Base-by-base conservation (phyloP, 2,113 vertebrate genomes). In the Calyptomena viridis region DNA sequence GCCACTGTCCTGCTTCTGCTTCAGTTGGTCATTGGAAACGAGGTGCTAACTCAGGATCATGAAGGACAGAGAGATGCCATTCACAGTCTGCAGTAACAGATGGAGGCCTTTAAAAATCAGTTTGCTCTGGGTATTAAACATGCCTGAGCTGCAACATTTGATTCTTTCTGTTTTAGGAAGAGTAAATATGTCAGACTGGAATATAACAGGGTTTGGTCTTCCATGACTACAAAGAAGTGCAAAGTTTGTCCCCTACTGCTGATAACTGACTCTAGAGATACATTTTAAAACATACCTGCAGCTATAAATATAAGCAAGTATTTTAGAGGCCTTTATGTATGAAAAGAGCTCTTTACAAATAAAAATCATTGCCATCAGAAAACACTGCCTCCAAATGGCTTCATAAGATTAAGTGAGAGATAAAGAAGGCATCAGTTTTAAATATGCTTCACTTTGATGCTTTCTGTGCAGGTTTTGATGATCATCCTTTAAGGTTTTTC, bases 91-190 rank as follows among this genome's bases (percentile, higher is more conserved):
- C 71, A 62, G 81, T 86, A 94, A 90, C 86, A 94, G 94, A 95
- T 94, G 94, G 95, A 96, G 84, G 84, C 75, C 75, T 94, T 94
- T 94, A 95, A 96, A 94, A 89, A 46, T 56, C 1, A 3, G 47
- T 79, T 93, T 96, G 86, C 86, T 94, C 64, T 95, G 90, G 44
- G 56, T 83, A 71, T 92, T 93, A 75, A 93, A 90, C n/a, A 87
- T 84, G 88, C 47, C 52, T 17, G 56, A 88, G 52, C 75, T 90
- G 56, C 69, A 93, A 60, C 37, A 52, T 87, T 89, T 93, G 83
- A 79, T 90, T 95, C 58, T 88, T 85, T 82, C 69, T 67, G 18
- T 72, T 92, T 89, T 76, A 66, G 66, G 94, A 37, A 78, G 60
- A 71, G 47, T 75, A 64, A 90, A 84, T 37, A 27, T 72, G 90